Percentiles rank a stretch among this genome's conserved stretches.
Conservation (phyloP, 2,797 vertebrate genomes). For the Morus bassanus region DNA sequence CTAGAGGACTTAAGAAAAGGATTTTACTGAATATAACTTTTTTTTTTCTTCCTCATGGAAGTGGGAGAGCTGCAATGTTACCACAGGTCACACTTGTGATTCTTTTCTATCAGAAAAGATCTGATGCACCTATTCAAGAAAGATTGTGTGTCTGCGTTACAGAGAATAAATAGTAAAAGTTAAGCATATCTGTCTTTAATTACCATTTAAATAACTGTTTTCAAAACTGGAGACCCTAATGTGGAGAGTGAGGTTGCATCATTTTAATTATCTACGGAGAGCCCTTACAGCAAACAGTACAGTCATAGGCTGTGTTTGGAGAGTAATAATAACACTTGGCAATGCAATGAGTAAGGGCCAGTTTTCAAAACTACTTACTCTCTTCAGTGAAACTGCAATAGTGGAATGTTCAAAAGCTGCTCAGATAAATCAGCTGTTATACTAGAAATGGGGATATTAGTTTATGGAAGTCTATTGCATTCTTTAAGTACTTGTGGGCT, state of each 20-base stretch:
- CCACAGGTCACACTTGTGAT: background rate
- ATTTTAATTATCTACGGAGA: background rate
- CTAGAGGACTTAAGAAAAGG: background rate
- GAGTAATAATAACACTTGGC: background rate
- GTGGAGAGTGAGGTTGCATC: background rate
- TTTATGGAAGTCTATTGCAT: background rate
- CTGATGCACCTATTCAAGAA: background rate
- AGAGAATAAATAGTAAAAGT: background rate
- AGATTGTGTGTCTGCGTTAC: background rate
- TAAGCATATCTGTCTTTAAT: background rate
- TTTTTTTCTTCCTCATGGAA: background rate
- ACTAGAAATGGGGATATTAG: background rate
- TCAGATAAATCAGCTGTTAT: background rate
- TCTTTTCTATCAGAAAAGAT: background rate
- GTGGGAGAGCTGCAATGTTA: background rate
- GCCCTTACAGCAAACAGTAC: background rate
- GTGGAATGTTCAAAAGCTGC: background rate
- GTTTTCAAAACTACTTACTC: background rate
- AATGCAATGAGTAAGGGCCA: background rate
- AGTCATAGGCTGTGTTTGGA: background rate
- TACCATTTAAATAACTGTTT: background rate
- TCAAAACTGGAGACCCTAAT: background rate
- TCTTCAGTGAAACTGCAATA: background rate
- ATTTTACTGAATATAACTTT: background rate
- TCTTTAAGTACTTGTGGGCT: background rate